Evolutionary conservation across 2,113 vertebrate species (phyloP).

Genomic region (Malaclemys terrapin): DNA sequence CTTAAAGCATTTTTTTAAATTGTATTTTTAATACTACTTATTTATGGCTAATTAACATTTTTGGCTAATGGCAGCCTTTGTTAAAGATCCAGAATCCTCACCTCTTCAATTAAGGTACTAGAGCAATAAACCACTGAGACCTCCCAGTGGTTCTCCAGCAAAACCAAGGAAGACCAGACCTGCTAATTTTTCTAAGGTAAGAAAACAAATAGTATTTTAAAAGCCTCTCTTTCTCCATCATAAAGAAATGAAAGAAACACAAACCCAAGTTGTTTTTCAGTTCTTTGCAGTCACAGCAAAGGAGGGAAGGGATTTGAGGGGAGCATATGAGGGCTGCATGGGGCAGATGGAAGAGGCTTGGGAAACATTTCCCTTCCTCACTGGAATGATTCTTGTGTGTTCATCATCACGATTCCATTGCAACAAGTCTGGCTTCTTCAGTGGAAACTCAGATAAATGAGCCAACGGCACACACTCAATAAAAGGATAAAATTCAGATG

Average conservation of each 20-base stretch:
- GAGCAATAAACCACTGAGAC: neutral
- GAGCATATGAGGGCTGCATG: too few species aligned
- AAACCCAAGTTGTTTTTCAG: neutral
- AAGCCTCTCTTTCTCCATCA: neutral
- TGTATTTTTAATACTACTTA: neutral
- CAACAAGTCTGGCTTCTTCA: neutral
- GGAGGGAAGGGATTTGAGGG: neutral
- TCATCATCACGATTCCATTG: accelerated
- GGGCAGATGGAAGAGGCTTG: neutral
- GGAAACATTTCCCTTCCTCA: neutral
- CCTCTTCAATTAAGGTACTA: neutral
- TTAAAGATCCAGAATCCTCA: neutral
- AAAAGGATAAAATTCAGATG: neutral
- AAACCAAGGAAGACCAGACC: neutral
- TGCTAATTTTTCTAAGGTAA: neutral
- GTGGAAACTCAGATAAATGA: neutral
- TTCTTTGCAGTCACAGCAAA: neutral
- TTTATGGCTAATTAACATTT: neutral
- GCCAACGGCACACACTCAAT: neutral
- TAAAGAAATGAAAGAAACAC: neutral
- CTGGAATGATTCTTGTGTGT: neutral
- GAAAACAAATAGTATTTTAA: neutral
- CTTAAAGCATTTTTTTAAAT: neutral
- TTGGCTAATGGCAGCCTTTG: neutral
- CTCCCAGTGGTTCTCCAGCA: too few species aligned